Base-by-base conservation (phyloP, 2,888 invertebrate genomes). In the Fragum whitleyi region DNA sequence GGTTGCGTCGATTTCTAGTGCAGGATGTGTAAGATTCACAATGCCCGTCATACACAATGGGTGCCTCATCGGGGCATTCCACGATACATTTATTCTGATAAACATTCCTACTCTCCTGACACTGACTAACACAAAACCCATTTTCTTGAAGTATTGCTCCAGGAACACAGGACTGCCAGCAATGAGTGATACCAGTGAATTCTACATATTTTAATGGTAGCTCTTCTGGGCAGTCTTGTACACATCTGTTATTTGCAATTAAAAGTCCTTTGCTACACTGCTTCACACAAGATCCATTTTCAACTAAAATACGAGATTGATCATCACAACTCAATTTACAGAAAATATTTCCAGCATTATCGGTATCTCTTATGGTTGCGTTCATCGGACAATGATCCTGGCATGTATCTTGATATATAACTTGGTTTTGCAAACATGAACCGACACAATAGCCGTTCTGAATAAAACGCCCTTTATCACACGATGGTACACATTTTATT, bases 401-500 rank as follows among this genome's bases (percentile, higher is more conserved):
- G 19, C 53, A 53, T 11, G n/a, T n/a, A 16, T 21, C 53, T 6
- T 53, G 7, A n/a, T 53, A 53, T 53, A 53, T 21, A 53, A 21
- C 53, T 19, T 53, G 53, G 5, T n/a, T n/a, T 7, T 7, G 53
- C 19, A 16, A n/a, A 53, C 53, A 53, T 53, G 19, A 21, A 16
- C 19, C 53, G 53, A 53, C 53, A 53, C 53, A 53, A n/a, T 53
- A 53, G 19, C 53, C 53, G 53, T 53, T n/a, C n/a, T n/a, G 53
- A 6, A 53, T 21, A 16, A 16, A 53, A 6, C 19, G 19, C n/a
- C 21, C n/a, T 11, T 21, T 6, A 53, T n/a, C 19, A 53, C 53
- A 53, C 19, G 53, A 53, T 7, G 19, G n/a, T 53, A 53, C 53
- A 19, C 53, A 53, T n/a, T n/a, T 53, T 16, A 53, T 21, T 11